Conservation (phyloP, 2,797 vertebrate genomes). For the Clarias laeviceps region DNA sequence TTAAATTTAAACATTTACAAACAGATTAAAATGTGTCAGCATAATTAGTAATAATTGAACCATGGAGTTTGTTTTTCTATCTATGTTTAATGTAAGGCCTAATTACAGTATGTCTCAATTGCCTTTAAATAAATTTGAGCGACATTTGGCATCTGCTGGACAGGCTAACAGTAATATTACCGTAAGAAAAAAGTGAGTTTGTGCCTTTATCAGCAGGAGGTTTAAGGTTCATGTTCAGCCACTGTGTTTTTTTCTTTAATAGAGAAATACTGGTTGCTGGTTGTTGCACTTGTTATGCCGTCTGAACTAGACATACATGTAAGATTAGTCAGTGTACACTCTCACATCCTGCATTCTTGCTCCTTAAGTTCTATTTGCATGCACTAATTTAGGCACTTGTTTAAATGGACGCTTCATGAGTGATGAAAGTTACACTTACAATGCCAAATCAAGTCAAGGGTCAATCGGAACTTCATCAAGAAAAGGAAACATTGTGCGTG, state of each 20-base stretch:
- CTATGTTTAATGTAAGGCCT: neutral
- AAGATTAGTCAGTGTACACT: neutral
- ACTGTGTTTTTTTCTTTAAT: neutral
- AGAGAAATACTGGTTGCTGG: neutral
- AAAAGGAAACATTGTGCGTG: slow-evolving; percentile 1
- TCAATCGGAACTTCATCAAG: neutral
- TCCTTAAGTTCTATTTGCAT: neutral
- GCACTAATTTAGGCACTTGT: neutral
- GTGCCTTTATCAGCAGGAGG: neutral
- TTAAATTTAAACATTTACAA: slow-evolving; percentile 20
- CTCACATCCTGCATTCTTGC: neutral
- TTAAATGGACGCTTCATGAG: neutral
- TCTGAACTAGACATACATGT: neutral
- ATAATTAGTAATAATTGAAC: neutral
- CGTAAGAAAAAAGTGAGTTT: neutral
- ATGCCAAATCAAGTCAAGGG: slow-evolving; percentile 17
- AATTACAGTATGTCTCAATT: neutral
- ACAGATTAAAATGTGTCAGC: slow-evolving; percentile 2
- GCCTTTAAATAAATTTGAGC: neutral
- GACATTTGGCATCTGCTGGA: neutral
- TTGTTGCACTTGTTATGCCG: neutral
- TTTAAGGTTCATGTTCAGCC: neutral
- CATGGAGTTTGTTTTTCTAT: neutral
- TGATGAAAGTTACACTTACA: slow-evolving; percentile 1
- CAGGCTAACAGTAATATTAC: neutral